phyloP scores from a whole-genome alignment of 2,113 vertebrate species.

The Chroicocephalus ridibundus region DNA sequence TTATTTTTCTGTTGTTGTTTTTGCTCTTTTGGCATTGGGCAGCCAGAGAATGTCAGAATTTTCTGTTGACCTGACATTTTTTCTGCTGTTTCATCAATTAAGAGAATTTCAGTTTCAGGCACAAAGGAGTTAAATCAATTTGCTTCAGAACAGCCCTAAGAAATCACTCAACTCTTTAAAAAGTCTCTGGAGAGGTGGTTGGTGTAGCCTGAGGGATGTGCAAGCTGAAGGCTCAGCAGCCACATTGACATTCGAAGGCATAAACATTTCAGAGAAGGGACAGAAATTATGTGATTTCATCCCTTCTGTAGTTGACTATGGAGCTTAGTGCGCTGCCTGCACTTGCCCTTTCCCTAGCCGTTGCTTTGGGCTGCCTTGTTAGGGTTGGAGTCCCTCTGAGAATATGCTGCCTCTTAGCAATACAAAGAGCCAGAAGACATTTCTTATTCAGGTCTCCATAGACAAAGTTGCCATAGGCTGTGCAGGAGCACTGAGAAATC shows the following conservation, averaged over 20 bases:
- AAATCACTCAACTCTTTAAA: constrained; percentile 28
- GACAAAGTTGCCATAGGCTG: neutral
- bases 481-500: neutral
- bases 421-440: neutral
- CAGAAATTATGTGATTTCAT: neutral
- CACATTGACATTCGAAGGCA: neutral
- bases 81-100: constrained; percentile 8
- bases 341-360: neutral
- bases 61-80: constrained; percentile 14
- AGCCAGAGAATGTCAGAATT: neutral
- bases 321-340: neutral
- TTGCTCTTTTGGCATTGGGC: neutral
- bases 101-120: neutral
- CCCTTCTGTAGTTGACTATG: neutral
- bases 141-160: constrained; percentile 11
- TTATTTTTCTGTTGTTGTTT: neutral
- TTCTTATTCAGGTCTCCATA: neutral
- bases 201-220: neutral
- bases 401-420: neutral
- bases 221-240: constrained; percentile 22
- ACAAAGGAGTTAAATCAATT: constrained; percentile 58
- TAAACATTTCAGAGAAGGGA: neutral
- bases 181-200: neutral
- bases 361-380: neutral
- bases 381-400: neutral